These are phyloP conservation scores for Nephrotoma appendiculata DNA, from an alignment of 2,888 invertebrate species.

Conservation along the genomic window DNA sequence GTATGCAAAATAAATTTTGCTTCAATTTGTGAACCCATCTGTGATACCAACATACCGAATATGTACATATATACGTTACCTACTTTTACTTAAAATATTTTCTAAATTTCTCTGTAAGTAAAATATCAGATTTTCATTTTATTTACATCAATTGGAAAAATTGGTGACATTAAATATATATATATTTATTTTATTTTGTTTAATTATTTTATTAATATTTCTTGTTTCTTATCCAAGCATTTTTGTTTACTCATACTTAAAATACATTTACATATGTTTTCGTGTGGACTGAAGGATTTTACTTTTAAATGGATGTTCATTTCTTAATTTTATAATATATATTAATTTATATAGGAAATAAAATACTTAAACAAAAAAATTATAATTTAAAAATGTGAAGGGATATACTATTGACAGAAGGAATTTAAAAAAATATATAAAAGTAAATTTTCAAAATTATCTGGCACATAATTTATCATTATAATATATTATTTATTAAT, in stretches of 20 bases:
- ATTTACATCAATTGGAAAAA: not conserved
- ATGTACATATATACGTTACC: too few species aligned
- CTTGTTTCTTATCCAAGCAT: not conserved
- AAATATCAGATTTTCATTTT: not conserved
- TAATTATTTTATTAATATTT: not conserved
- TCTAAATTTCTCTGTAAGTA: not conserved
- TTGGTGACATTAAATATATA: not conserved
- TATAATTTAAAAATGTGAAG: not conserved
- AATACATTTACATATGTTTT: not conserved
- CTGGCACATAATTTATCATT: not conserved
- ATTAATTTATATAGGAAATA: not conserved
- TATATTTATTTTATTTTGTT: not conserved
- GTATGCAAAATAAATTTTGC: too few species aligned
- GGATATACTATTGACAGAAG: not conserved
- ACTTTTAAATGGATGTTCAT: not conserved
- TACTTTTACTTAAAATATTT: too few species aligned
- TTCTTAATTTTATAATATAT: not conserved
- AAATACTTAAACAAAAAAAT: not conserved
- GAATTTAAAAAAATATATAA: not conserved
- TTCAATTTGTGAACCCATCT: too few species aligned
- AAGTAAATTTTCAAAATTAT: not conserved
- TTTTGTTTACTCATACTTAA: not conserved
- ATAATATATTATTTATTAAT: not conserved
- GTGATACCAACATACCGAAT: too few species aligned
- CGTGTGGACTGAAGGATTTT: not conserved